phyloP scores from a whole-genome alignment of 2,797 vertebrate species.

The Podarcis lilfordi region DNA sequence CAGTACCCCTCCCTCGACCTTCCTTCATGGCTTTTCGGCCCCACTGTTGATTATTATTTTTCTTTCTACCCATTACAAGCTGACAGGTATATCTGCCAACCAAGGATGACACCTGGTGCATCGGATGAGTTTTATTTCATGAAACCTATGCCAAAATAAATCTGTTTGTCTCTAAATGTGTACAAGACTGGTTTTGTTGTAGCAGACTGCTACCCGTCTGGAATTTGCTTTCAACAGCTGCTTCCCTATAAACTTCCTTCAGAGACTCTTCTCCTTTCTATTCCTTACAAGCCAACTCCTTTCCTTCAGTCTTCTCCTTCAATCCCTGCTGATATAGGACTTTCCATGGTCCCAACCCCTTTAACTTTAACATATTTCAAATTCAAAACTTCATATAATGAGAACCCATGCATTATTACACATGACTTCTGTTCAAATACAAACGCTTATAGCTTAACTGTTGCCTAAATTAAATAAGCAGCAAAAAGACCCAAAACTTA shows the following conservation, averaged over 20 bases:
- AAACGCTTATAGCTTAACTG: background rate
- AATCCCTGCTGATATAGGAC: background rate
- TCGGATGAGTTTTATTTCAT: background rate
- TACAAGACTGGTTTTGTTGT: background rate
- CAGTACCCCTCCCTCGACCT: background rate
- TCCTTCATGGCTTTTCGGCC: background rate
- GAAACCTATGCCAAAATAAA: background rate
- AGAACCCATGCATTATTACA: background rate
- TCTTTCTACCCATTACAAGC: background rate
- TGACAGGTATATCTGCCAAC: background rate
- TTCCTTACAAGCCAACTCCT: background rate
- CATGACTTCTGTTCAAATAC: background rate
- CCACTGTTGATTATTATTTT: background rate
- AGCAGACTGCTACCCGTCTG: background rate
- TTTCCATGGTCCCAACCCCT: background rate
- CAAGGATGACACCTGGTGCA: background rate
- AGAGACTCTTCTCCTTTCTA: background rate
- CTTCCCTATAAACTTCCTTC: background rate
- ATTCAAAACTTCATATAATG: background rate
- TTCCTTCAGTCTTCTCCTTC: background rate
- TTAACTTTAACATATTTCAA: background rate
- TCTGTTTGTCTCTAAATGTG: background rate
- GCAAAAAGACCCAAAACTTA: background rate
- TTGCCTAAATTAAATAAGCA: slow-evolving; percentile 7
- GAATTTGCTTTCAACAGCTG: background rate